phyloP scores from a whole-genome alignment of 1,140 invertebrate species.

The Nebria ingens region DNA sequence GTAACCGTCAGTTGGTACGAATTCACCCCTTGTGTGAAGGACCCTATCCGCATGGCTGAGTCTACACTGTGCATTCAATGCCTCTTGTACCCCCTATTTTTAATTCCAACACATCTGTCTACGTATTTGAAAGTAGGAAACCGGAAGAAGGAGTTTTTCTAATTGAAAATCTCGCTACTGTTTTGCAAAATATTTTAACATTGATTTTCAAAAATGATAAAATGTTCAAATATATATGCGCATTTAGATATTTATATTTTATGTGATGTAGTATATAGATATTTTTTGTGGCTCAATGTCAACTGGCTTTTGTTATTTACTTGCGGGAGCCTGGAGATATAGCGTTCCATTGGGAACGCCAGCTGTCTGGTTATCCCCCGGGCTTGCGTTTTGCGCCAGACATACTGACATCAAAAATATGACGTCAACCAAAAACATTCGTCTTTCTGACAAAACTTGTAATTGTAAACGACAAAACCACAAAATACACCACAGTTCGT shows the following conservation, averaged over 20 bases:
- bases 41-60: neutral
- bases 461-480: too few relatives aligned
- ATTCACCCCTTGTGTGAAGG: neutral
- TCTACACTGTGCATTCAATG: neutral
- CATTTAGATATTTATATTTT: neutral
- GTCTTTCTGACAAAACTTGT: neutral
- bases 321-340: neutral
- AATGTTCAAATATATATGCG: too few relatives aligned
- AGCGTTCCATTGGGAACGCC: neutral
- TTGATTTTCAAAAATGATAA: too few relatives aligned
- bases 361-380: neutral
- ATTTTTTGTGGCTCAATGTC: neutral
- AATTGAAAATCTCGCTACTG: too few relatives aligned
- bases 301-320: neutral
- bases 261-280: too few relatives aligned
- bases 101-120: conserved; percentile 7
- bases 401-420: neutral
- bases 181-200: too few relatives aligned
- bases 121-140: too few relatives aligned
- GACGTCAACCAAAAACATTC: neutral
- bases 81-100: neutral
- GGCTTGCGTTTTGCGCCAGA: neutral
- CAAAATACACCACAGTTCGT: too few relatives aligned
- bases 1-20: neutral
- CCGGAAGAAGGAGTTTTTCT: too few relatives aligned